Conservation (phyloP, 2,113 vertebrate genomes). For the Zapus hudsonius region DNA sequence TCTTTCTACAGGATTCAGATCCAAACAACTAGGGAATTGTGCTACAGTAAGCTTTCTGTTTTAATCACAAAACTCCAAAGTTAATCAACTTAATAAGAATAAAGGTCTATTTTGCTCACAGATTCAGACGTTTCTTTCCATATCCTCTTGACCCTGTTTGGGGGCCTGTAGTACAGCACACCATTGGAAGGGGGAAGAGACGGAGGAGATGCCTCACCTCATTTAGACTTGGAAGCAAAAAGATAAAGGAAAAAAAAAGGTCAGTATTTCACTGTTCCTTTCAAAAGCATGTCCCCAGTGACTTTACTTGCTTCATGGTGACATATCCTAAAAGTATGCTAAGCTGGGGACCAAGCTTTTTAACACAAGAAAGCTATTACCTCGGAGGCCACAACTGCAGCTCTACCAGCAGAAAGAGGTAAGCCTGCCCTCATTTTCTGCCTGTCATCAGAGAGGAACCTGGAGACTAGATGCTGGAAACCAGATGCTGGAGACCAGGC, state of each 20-base stretch:
- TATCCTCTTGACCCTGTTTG: not conserved
- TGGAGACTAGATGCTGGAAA: not conserved
- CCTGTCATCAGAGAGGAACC: not conserved
- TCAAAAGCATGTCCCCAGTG: not conserved
- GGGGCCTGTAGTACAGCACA: not conserved
- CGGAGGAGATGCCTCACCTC: not conserved
- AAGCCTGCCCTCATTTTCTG: not conserved
- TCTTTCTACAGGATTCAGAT: not conserved
- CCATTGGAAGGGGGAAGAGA: not conserved
- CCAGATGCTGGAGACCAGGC: not conserved
- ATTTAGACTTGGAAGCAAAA: not conserved
- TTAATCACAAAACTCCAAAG: not conserved
- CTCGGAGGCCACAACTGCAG: not conserved
- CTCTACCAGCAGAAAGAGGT: not conserved
- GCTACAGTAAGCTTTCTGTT: not conserved
- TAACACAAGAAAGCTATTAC: not conserved
- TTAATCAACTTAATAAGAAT: not conserved
- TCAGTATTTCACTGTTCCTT: not conserved
- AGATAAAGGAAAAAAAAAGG: accelerated
- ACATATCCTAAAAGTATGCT: too few relatives aligned
- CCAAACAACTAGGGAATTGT: not conserved
- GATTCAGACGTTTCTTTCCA: not conserved
- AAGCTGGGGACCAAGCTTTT: not conserved
- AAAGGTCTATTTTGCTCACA: not conserved
- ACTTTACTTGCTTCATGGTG: not conserved